These are phyloP conservation scores for Homarus americanus DNA, from an alignment of 1,140 invertebrate species.

Conservation along the genomic window DNA sequence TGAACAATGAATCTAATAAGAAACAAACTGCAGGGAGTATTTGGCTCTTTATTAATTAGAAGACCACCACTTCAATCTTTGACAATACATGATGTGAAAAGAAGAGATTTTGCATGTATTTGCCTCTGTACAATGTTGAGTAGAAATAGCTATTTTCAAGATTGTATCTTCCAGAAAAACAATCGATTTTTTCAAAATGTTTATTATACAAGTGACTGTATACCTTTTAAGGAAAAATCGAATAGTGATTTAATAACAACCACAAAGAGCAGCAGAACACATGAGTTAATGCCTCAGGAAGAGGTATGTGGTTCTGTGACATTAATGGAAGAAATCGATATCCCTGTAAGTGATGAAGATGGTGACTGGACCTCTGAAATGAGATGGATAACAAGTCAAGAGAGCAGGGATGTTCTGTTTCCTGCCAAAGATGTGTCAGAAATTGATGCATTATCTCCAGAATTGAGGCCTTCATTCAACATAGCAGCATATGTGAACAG, in stretches of 20 bases:
- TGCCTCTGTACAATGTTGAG: not conserved
- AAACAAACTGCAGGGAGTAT: not conserved
- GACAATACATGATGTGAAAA: not conserved
- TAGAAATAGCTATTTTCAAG: not conserved
- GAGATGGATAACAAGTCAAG: constrained; percentile 33
- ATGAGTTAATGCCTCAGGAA: not conserved
- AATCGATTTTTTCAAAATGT: not conserved
- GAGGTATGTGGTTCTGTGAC: not conserved
- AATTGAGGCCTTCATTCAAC: constrained; percentile 44
- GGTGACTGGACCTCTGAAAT: constrained; percentile 36
- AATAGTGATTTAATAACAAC: not conserved
- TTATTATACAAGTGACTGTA: not conserved
- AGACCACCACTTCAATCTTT: not conserved
- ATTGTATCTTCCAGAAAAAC: not conserved
- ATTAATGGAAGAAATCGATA: not conserved
- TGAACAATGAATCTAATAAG: not conserved
- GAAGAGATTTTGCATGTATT: not conserved
- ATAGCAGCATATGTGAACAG: constrained; percentile 49
- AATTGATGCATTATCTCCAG: constrained; percentile 31
- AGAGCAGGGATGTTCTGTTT: constrained; percentile 17
- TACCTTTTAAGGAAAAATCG: not conserved
- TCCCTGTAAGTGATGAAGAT: not conserved
- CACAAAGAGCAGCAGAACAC: not conserved
- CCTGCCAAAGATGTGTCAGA: constrained; percentile 29
- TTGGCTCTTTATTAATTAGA: not conserved